Base-by-base conservation (phyloP, 2,888 invertebrate species). In the Phania funesta region DNA sequence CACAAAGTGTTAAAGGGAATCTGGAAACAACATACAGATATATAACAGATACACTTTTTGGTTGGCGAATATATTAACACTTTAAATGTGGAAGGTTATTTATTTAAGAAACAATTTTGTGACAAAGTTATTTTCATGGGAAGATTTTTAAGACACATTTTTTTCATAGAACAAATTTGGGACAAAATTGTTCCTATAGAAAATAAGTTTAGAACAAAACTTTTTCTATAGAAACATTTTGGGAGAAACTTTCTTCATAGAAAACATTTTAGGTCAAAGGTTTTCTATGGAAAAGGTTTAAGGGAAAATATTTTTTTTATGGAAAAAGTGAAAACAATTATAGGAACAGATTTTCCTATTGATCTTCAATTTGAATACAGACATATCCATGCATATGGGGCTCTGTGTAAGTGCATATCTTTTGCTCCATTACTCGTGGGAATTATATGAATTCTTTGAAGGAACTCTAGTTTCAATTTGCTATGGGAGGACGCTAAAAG, bases 1-100 rank as follows among this genome's bases (percentile, higher is more conserved):
- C 90, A 87, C 89, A 89, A 89, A 87, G 90, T 90, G 90, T 90
- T 89, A 90, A 90, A 87, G 88, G 89, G 88, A 90, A 89, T 86
- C 80, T 80, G 81, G 78, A 79, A 84, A 74, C 71, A 79, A 83
- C 44, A 67, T 32, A 24, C 65, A 65, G 65, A 44, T 50, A 68
- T 32, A 38, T n/a, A 54, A 29, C 16, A 70, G 54, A 35, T 11
- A 13, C 26, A 13, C 38, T 52, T 56, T 54, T 56, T 35, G 29
- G 32, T 24, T 35, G 18, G 18, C 24, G 7, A 11, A 54, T n/a
- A 35, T n/a, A n/a, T 74, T 76, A 76, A 76, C 76, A 9, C 76
- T 11, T 38, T 5, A 52, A 65, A n/a, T 9, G 50, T 7, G 11
- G 2, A 41, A 41, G 3, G 1, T 3, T 5, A 6, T 29, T 29